Base-by-base conservation (phyloP, 2,113 vertebrate species). In the Raja brachyura region DNA sequence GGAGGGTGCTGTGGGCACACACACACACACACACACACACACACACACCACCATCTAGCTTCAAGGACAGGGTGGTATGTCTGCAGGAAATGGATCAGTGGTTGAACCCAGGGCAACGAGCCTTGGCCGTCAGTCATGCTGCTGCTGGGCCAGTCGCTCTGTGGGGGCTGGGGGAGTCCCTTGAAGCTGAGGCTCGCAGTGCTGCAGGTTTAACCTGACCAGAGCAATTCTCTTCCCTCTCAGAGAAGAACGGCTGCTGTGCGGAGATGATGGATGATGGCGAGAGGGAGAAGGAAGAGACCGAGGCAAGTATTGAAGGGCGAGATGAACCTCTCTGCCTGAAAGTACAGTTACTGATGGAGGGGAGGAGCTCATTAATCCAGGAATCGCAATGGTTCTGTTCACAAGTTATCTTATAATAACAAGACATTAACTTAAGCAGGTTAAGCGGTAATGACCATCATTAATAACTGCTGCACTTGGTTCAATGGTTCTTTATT, bases 211-310 rank as follows among this genome's bases (percentile, higher is more conserved):
- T n/a, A 56, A 86, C 11, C n/a, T 66, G 61, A 88, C n/a, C 14
- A 16, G 9, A 8, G 63, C 18, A 39, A 33, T 66, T 33, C 31
- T 68, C 33, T 66, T 70, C 18, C 0, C 54, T 93, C 18, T 93
- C 95, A 99, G 98, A 99, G 93, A 99, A 97, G 94, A 92, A 75
- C 0, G 98, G 98, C 81, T 76, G 93, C 8, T 96, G 95, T 0
- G 93, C 95, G 0, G 96, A 96, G 39, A 93, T 94, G 25, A 76
- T 94, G 20, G 98, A 99, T 63, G 98, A 99, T 76, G 98, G 97
- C 93, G 98, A 98, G 0, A 93, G 14, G 0, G 96, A 97, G 33
- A 97, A 95, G 93, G 98, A 97, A 90, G 18, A 86, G 54, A 94
- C 94, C 93, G 98, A 98, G 96, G 98, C 98, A 94, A 93, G 95